Conservation (phyloP, 1,140 invertebrate genomes). For the Diorhabda sublineata region DNA sequence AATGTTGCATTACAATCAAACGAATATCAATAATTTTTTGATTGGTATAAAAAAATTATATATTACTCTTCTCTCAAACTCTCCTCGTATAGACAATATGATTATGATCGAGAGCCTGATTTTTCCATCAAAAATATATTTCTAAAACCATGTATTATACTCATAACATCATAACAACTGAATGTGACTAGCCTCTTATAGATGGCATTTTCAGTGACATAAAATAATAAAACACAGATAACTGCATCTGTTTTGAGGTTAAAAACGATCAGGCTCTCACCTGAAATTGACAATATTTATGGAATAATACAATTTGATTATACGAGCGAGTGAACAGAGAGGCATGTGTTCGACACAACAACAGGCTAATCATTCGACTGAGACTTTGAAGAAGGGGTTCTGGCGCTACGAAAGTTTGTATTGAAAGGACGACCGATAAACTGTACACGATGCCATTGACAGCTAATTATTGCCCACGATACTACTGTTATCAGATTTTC, state of each 20-base stretch:
- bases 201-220: background rate
- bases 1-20: too few species aligned
- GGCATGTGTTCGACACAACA: conserved; percentile 27
- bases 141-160: too few species aligned
- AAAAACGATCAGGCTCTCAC: conserved; percentile 18
- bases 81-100: too few species aligned
- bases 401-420: conserved; percentile 17
- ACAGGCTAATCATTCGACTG: background rate
- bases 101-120: too few species aligned
- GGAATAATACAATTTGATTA: conserved; percentile 28
- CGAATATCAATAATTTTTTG: too few species aligned
- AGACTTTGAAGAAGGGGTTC: conserved; percentile 17
- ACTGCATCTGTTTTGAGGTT: conserved; percentile 20
- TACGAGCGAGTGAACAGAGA: conserved; percentile 24
- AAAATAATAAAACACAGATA: background rate
- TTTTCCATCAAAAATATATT: too few species aligned
- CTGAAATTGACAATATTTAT: conserved; percentile 31
- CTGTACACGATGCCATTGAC: conserved; percentile 26
- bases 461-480: conserved; percentile 31
- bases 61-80: too few species aligned
- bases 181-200: too few species aligned
- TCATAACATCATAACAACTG: too few species aligned
- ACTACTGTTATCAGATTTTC: conserved; percentile 27
- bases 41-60: too few species aligned
- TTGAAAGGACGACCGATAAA: conserved; percentile 27